Evolutionary conservation across 2,888 invertebrate species (phyloP).

Genomic region (Pollenia angustigena): DNA sequence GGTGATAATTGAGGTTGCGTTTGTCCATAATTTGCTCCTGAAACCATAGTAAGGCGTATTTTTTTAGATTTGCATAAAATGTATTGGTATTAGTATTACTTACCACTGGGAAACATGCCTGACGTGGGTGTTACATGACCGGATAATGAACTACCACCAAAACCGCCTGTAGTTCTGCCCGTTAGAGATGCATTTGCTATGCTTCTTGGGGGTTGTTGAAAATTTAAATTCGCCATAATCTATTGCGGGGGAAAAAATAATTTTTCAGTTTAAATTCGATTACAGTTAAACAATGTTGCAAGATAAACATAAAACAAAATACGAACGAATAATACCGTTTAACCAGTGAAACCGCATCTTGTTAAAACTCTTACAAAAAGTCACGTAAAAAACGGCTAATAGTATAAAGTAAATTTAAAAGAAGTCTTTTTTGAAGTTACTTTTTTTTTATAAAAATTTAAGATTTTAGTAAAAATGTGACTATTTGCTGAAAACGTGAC

Average conservation of each 20-base stretch:
- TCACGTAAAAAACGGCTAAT: too few relatives aligned
- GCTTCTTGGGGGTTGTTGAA: slow-evolving; percentile 94
- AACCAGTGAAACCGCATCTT: too few relatives aligned
- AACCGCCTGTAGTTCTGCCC: slow-evolving; percentile 87
- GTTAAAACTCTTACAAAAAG: too few relatives aligned
- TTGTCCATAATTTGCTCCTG: slow-evolving; percentile 84
- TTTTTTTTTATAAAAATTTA: too few relatives aligned
- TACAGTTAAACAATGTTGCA: slow-evolving; percentile 7
- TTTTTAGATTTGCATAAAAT: too few relatives aligned
- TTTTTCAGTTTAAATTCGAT: slow-evolving; percentile 14
- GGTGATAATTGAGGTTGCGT: slow-evolving; percentile 86
- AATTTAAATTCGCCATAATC: slow-evolving; percentile 97
- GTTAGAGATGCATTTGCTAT: slow-evolving; percentile 91
- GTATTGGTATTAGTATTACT: slow-evolving; percentile 54
- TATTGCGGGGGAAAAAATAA: slow-evolving; percentile 77
- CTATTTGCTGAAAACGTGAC: too few relatives aligned
- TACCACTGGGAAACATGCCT: slow-evolving; percentile 86
- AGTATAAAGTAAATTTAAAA: too few relatives aligned
- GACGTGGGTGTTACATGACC: slow-evolving; percentile 91
- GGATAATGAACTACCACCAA: slow-evolving; percentile 88
- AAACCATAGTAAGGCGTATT: not conserved
- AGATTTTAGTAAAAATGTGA: too few relatives aligned
- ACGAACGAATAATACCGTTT: too few relatives aligned
- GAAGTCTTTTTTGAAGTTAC: too few relatives aligned
- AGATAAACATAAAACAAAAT: slow-evolving; percentile 1